phyloP scores from a whole-genome alignment of 2,888 invertebrate genomes.

The Pristionchus mayeri region DNA sequence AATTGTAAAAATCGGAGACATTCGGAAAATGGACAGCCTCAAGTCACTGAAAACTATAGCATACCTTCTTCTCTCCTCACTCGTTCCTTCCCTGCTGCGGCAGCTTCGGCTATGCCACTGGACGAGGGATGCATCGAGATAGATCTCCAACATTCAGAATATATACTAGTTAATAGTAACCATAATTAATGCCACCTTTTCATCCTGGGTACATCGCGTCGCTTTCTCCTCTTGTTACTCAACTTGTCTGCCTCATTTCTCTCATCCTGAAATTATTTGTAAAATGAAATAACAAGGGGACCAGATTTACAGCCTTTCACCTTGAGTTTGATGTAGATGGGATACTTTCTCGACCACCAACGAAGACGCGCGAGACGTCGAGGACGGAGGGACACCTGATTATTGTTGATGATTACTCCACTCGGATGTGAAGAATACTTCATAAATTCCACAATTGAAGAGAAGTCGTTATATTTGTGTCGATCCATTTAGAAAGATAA shows the following conservation, averaged over 20 bases:
- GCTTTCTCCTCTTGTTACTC: slow-evolving; percentile 49
- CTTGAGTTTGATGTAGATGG: slow-evolving; percentile 83
- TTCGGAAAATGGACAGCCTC: no score
- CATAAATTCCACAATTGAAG: no score
- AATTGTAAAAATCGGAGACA: no score
- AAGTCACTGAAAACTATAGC: no score
- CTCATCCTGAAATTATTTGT: background rate
- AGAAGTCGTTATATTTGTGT: no score
- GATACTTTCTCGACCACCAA: slow-evolving; percentile 95
- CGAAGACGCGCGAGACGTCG: slow-evolving; percentile 77
- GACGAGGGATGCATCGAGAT: slow-evolving; percentile 54
- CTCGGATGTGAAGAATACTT: no score
- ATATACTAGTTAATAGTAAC: background rate
- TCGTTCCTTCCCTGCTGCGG: background rate
- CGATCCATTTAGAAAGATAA: no score
- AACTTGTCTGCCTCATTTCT: background rate
- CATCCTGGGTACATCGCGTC: slow-evolving; percentile 53
- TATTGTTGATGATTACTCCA: no score
- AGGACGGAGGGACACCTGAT: slow-evolving; percentile 69
- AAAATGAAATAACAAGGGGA: no score
- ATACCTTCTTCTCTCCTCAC: background rate
- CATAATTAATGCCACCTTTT: slow-evolving; percentile 51
- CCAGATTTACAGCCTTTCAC: background rate
- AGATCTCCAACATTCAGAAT: slow-evolving; percentile 49
- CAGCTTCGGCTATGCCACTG: slow-evolving; percentile 42